These are phyloP conservation scores for Willisornis vidua DNA, from an alignment of 2,113 vertebrate genomes.

Conservation along the genomic window DNA sequence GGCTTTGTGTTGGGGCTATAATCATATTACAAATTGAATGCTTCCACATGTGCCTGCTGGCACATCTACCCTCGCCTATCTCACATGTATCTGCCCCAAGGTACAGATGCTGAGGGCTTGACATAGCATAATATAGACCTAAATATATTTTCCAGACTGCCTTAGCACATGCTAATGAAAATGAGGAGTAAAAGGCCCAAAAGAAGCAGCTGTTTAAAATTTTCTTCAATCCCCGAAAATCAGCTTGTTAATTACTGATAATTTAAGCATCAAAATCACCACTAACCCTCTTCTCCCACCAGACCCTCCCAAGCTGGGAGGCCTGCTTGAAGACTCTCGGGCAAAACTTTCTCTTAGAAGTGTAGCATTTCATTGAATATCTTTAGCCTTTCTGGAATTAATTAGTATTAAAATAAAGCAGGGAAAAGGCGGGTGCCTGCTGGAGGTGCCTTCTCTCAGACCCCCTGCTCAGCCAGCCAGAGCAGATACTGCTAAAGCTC, in stretches of 20 bases:
- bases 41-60: constrained; percentile 80
- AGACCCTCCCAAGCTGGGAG: constrained; percentile 36
- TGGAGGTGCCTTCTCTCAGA: constrained; percentile 8
- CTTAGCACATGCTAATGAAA: constrained; percentile 61
- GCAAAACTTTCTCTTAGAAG: neutral
- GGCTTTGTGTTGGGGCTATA: constrained; percentile 76
- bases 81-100: constrained; percentile 59
- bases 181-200: neutral
- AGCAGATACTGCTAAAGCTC: neutral
- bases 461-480: neutral
- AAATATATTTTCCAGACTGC: constrained; percentile 65
- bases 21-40: constrained; percentile 82
- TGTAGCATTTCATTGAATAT: constrained; percentile 19
- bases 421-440: neutral
- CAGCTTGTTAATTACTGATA: constrained; percentile 71
- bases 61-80: constrained; percentile 70
- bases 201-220: constrained; percentile 67
- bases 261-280: constrained; percentile 63
- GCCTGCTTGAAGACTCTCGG: neutral
- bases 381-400: constrained; percentile 51
- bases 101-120: constrained; percentile 53
- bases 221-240: constrained; percentile 58
- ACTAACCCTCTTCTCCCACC: constrained; percentile 42
- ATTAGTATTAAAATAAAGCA: constrained; percentile 61
- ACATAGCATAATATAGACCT: constrained; percentile 31